These are phyloP conservation scores for Etheostoma spectabile DNA, from an alignment of 2,113 vertebrate species.

Conservation along the genomic window DNA sequence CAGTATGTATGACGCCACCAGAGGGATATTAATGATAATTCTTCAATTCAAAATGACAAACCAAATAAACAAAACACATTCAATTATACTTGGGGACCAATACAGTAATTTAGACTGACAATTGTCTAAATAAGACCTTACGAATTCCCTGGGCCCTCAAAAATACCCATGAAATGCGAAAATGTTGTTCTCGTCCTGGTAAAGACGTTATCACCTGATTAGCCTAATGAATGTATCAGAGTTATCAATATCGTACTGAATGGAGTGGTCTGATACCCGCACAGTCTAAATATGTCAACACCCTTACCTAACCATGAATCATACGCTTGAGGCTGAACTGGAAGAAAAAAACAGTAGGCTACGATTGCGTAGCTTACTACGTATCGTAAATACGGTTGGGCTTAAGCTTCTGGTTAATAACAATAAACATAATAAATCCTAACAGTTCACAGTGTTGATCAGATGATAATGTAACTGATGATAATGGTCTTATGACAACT, in stretches of 20 bases:
- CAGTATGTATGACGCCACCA: background rate
- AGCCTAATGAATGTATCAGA: background rate
- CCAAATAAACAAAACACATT: background rate
- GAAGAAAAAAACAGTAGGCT: background rate
- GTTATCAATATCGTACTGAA: conserved; percentile 4
- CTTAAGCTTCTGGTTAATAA: background rate
- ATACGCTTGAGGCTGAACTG: conserved; percentile 2
- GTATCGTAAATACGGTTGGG: background rate
- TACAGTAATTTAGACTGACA: background rate
- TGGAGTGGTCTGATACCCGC: conserved; percentile 23
- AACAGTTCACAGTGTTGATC: conserved; percentile 9
- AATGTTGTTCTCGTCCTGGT: background rate
- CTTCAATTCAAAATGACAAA: background rate
- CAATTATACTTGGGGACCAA: background rate
- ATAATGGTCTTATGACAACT: conserved; percentile 23
- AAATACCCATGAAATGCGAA: background rate
- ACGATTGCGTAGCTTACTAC: background rate
- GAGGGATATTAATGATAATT: background rate
- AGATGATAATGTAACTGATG: conserved; percentile 11
- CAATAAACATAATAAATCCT: conserved; percentile 17
- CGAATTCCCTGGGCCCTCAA: background rate
- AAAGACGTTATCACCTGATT: conserved; percentile 12
- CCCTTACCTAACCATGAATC: conserved; percentile 43
- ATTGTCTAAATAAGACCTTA: background rate
- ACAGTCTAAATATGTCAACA: conserved; percentile 56